Evolutionary conservation across 2,888 invertebrate genomes (phyloP), one percentile per base, ranked within the genome.

Genomic region (Lasioglossum marginatum): DNA sequence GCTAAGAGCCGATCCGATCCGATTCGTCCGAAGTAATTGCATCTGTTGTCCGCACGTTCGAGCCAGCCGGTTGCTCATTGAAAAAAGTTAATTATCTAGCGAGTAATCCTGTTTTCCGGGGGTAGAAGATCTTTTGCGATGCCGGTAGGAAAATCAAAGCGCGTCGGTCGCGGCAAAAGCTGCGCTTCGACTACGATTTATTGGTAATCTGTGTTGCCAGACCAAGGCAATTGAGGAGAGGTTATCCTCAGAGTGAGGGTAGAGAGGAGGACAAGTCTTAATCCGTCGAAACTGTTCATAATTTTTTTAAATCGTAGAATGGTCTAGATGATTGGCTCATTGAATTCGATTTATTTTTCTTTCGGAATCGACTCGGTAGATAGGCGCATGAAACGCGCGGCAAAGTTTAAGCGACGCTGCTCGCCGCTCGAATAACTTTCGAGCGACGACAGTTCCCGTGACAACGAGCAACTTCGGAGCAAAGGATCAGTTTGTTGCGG

Each of bases 401-500:
- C 19, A n/a, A 79, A 81, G 71, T 81, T 79, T 72, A 1, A 66
- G 34, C 31, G 27, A 31, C 23, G 71, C 45, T 45, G 43, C 70
- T 52, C 57, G 43, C 60, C 27, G 43, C 57, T 52, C 70, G 43
- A n/a, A 37, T 37, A 68, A 68, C 66, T 66, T 66, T 27, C n/a
- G 70, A 45, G 52, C 34, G 45, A n/a, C 14, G 27, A 74, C 66
- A 43, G 70, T 71, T 71, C 43, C 79, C 66, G 34, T 40, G 68
- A 52, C 66, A 77, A 77, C 66, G 48, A 45, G 8, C 66, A 80
- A 80, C 52, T 52, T 63, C 2, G 40, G 19, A 27, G 4, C n/a
- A n/a, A 10, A 48, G 52, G 57, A 70, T 34, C 43, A 81, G 78
- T 78, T 81, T 70, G 70, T 81, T 66, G 34, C 34, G 76, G 31